Evolutionary conservation across 2,113 vertebrate genomes (phyloP), one percentile per base, ranked within the genome.

Genomic region (Aspidoscelis tigris): DNA sequence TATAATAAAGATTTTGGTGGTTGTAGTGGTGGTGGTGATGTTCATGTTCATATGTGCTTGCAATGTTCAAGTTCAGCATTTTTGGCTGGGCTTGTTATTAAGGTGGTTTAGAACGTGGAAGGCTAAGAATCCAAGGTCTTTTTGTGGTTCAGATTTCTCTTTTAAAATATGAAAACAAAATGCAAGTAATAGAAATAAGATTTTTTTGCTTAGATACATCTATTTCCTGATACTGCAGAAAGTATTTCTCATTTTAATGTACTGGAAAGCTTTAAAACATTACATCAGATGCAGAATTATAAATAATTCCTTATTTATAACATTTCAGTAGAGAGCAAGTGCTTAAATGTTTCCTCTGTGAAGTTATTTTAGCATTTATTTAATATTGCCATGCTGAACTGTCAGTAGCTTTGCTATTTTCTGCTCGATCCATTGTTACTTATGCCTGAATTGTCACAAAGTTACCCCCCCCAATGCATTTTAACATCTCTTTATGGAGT

Each of bases 11-110:
- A 84, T 8, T 78, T 39, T 84, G 53, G 66, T 61, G 24, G 65
- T 84, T 8, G 74, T 83, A 44, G 73, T 76, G n/a, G 47, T 77
- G 22, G 70, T 84, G 72, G n/a, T 71, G 50, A 84, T 84, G 75
- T 44, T 71, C 75, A 84, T 78, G 75, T 33, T 33, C 33, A 78
- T 78, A 78, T 50, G 58, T 47, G 24, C 75, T 84, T 77, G 50
- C 47, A 73, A 5, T 81, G 18, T 21, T 78, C 22, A 78, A 43
- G 75, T 71, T 84, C 44, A 84, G 55, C 39, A 71, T 78, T 84
- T 84, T 44, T 65, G 66, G 66, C 47, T 61, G 65, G 66, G 75
- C 41, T 84, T 76, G 22, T 61, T 64, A 76, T 72, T 78, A 47
- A 66, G 53, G 41, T 84, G 26, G 21, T 22, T 47, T 24, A 20